Percentiles rank a stretch among this genome's conserved stretches.
These are phyloP conservation scores for Lobophora halterata DNA, from an alignment of 2,888 invertebrate genomes.

Conservation along the genomic window DNA sequence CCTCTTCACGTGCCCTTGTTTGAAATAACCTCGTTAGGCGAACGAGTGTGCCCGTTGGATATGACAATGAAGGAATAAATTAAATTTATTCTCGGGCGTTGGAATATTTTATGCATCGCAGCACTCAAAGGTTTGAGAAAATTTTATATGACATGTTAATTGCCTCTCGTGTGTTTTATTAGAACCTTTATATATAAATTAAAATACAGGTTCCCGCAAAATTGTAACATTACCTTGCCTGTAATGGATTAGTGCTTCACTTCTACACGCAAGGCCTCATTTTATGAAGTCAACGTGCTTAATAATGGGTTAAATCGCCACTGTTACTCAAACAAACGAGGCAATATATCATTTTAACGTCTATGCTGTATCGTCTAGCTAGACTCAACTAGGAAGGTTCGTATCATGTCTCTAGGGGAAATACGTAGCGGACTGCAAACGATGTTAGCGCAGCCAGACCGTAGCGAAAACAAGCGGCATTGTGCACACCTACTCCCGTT, in stretches of 20 bases:
- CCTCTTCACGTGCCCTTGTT: conserved; percentile 22
- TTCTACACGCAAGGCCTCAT: conserved; percentile 19
- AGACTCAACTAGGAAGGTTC: conserved; percentile 57
- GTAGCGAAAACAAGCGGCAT: conserved; percentile 49
- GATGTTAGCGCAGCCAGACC: conserved; percentile 64
- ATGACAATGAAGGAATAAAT: conserved; percentile 22
- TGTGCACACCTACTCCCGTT: conserved; percentile 37
- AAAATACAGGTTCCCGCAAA: conserved; percentile 6
- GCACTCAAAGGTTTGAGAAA: conserved; percentile 9
- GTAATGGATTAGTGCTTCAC: conserved; percentile 16
- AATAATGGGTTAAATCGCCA: conserved; percentile 7
- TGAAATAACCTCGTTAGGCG: conserved; percentile 30
- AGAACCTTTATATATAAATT: conserved; percentile 6
- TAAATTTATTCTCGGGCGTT: conserved; percentile 20
- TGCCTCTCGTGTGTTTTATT: conserved; percentile 5
- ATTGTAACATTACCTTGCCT: conserved; percentile 11
- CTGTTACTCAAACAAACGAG: conserved; percentile 17
- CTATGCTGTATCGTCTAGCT: conserved; percentile 58
- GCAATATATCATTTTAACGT: conserved; percentile 24
- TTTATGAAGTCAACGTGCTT: conserved; percentile 11
- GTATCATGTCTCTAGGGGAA: conserved; percentile 56
- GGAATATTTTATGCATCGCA: conserved; percentile 18
- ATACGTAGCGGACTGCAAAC: conserved; percentile 70
- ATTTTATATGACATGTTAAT: conserved; percentile 10
- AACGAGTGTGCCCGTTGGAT: conserved; percentile 24